Percentiles rank a stretch among this genome's conserved stretches.
These are phyloP conservation scores for Saturnia pavonia DNA, from an alignment of 2,888 invertebrate genomes.

Conservation along the genomic window DNA sequence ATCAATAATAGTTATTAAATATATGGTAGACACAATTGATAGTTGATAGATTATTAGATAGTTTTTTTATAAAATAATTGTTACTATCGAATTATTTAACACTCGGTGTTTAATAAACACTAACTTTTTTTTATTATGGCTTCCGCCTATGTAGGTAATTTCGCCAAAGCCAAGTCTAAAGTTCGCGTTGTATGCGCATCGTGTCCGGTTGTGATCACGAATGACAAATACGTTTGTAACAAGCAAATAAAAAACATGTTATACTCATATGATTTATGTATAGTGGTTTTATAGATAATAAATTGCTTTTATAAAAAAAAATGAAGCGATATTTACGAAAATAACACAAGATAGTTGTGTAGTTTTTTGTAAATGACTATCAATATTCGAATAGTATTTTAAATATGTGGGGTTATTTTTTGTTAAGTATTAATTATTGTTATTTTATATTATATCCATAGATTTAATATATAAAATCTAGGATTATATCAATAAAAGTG, in stretches of 20 bases:
- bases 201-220: slow-evolving; percentile 3
- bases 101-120: too few relatives aligned
- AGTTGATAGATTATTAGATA: too few relatives aligned
- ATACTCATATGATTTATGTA: background rate
- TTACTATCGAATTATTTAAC: too few relatives aligned
- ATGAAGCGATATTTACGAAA: background rate
- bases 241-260: background rate
- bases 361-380: too few relatives aligned
- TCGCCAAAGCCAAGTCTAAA: too few relatives aligned
- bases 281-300: background rate
- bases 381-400: background rate
- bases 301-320: background rate
- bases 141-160: too few relatives aligned
- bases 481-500: too few relatives aligned
- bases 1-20: too few relatives aligned
- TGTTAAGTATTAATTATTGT: background rate
- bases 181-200: background rate
- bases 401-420: slow-evolving; percentile 4
- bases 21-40: too few relatives aligned
- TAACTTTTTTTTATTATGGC: too few relatives aligned
- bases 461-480: too few relatives aligned
- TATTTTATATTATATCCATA: background rate
- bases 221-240: background rate
- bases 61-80: too few relatives aligned
- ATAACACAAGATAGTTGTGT: background rate